Percentiles rank a stretch among this genome's conserved stretches.
These are phyloP conservation scores for Balanococcus diminutus DNA, from an alignment of 2,888 invertebrate genomes.

Conservation along the genomic window DNA sequence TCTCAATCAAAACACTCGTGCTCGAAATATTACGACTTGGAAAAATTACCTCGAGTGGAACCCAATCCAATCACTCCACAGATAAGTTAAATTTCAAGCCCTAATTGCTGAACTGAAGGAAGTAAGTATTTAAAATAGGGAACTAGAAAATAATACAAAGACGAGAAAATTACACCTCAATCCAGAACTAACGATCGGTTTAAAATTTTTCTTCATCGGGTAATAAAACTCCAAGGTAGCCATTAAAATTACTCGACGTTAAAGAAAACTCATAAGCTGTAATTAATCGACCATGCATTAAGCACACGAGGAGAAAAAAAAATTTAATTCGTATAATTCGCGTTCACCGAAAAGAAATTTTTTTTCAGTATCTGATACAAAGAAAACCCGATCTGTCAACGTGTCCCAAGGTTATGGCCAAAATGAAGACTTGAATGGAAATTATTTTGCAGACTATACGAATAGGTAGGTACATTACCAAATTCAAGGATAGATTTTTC, in stretches of 20 bases:
- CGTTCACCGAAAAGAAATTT: not conserved
- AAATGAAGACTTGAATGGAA: not conserved
- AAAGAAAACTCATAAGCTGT: not conserved
- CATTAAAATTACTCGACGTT: not conserved
- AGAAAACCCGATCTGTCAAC: not conserved
- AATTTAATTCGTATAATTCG: not conserved
- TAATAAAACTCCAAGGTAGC: not conserved
- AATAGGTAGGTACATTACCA: not conserved
- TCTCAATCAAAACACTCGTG: not conserved
- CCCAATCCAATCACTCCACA: too few species aligned
- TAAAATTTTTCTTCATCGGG: not conserved
- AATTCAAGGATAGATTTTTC: not conserved
- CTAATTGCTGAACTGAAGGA: not conserved
- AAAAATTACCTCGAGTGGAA: not conserved
- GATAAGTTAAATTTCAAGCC: too few species aligned
- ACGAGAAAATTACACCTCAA: not conserved
- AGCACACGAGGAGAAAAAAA: not conserved
- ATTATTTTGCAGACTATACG: not conserved
- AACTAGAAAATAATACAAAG: not conserved
- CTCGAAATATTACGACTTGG: too few species aligned
- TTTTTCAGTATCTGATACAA: not conserved
- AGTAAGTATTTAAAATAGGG: not conserved
- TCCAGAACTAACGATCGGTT: not conserved
- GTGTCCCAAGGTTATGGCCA: not conserved
- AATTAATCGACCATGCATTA: not conserved